Evolutionary conservation across 2,797 vertebrate genomes (phyloP).

Genomic region (Poecilia gillii): DNA sequence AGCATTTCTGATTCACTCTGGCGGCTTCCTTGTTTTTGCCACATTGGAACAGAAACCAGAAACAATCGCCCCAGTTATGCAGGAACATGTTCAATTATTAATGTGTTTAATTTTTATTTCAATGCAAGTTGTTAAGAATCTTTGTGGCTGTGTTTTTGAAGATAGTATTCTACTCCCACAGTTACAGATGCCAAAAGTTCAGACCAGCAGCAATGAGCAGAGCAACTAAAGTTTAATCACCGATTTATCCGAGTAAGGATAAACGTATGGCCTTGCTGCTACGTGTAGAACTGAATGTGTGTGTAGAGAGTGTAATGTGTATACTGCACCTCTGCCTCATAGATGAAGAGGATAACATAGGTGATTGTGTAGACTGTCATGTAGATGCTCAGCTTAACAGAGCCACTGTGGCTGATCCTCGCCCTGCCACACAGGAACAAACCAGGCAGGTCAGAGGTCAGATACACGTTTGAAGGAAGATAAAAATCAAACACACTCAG

Average conservation of each 20-base stretch:
- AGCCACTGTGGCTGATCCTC: constrained; percentile 91
- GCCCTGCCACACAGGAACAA: constrained; percentile 77
- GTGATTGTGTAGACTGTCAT: constrained; percentile 93
- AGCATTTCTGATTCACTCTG: constrained; percentile 8
- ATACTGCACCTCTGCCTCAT: constrained; percentile 89
- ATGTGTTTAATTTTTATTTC: neutral
- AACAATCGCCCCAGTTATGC: neutral
- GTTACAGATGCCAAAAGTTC: neutral
- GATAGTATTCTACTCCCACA: neutral
- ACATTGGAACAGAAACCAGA: neutral
- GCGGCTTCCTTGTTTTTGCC: constrained; percentile 1
- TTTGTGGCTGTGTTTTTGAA: neutral
- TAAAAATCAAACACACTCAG: constrained; percentile 28
- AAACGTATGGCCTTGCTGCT: neutral
- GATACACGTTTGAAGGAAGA: constrained; percentile 23
- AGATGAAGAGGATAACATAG: constrained; percentile 92
- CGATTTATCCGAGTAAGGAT: neutral
- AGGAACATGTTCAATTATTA: constrained; percentile 1
- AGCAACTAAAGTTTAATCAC: neutral
- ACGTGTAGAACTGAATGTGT: neutral
- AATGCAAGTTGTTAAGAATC: neutral
- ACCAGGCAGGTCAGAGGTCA: constrained; percentile 41
- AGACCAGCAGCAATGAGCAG: neutral
- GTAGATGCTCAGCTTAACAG: constrained; percentile 90
- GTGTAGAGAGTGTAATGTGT: constrained; percentile 12